Conservation (phyloP, 1,140 invertebrate genomes). For the Zophobas atratus region DNA sequence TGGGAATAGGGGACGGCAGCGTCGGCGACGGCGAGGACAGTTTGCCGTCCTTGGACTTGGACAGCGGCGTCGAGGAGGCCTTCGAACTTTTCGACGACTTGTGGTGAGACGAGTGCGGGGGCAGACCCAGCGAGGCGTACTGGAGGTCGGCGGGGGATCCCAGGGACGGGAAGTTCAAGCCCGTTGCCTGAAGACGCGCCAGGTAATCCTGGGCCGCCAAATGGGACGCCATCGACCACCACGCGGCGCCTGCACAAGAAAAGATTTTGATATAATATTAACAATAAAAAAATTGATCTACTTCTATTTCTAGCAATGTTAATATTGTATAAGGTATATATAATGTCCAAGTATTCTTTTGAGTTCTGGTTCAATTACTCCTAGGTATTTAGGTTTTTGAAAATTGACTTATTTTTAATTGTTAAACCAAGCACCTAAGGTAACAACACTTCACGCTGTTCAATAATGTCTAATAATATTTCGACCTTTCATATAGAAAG, state of each 20-base stretch:
- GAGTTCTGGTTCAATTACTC: too few relatives aligned
- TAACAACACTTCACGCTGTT: too few relatives aligned
- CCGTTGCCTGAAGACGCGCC: slow-evolving; percentile 83
- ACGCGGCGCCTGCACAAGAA: slow-evolving; percentile 78
- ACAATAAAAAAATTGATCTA: too few relatives aligned
- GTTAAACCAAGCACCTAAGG: too few relatives aligned
- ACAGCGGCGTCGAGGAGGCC: slow-evolving; percentile 46
- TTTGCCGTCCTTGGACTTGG: slow-evolving; percentile 58
- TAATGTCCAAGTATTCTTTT: too few relatives aligned
- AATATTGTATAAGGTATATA: too few relatives aligned
- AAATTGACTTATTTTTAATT: too few relatives aligned
- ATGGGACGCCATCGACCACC: slow-evolving; percentile 91
- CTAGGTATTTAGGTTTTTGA: too few relatives aligned
- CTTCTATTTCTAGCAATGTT: too few relatives aligned
- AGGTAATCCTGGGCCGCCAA: slow-evolving; percentile 89
- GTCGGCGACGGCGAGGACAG: slow-evolving; percentile 46
- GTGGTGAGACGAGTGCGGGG: slow-evolving; percentile 61
- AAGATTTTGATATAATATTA: neutral
- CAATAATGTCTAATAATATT: too few relatives aligned
- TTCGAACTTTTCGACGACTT: slow-evolving; percentile 65
- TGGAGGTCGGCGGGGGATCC: slow-evolving; percentile 68
- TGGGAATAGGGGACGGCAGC: slow-evolving; percentile 49
- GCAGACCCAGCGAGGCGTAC: slow-evolving; percentile 69
- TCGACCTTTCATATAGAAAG: too few relatives aligned
- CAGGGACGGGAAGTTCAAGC: slow-evolving; percentile 75